Percentiles rank a stretch among this genome's conserved stretches.
phyloP scores from a whole-genome alignment of 2,888 invertebrate species.

The Lamproptera curius region DNA sequence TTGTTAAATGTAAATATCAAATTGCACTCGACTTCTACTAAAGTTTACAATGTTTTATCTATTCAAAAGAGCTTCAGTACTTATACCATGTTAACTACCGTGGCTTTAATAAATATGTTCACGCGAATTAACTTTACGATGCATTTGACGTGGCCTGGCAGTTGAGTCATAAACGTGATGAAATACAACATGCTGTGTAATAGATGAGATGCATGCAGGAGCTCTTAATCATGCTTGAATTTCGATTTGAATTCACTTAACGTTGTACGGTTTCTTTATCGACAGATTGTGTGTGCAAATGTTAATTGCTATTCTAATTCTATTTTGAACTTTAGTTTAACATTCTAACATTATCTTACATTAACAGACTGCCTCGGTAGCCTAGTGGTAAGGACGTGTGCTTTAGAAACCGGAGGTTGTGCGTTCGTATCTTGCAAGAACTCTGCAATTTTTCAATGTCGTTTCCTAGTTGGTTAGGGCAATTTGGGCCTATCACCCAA shows the following conservation, averaged over 20 bases:
- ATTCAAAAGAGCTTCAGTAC: no score
- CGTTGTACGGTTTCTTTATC: not conserved
- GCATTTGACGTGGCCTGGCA: slow-evolving; percentile 5
- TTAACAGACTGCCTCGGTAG: no score
- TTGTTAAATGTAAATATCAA: not conserved
- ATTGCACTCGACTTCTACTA: not conserved
- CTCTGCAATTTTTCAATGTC: no score
- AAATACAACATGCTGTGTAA: slow-evolving; percentile 11
- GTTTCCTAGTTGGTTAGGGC: no score
- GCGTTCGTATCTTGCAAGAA: no score
- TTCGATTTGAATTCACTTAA: slow-evolving; percentile 12
- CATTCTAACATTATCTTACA: no score
- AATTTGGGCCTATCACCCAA: no score
- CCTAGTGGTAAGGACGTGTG: no score
- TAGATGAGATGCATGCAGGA: slow-evolving; percentile 10
- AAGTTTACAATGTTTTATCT: not conserved
- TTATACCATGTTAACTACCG: not conserved
- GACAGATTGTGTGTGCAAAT: not conserved
- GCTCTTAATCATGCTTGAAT: slow-evolving; percentile 13
- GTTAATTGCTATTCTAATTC: no score
- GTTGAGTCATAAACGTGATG: slow-evolving; percentile 15
- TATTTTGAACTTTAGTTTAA: no score
- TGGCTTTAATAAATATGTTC: slow-evolving; percentile 14
- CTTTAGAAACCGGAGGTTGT: no score
- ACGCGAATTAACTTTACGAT: slow-evolving; percentile 7